phyloP scores from a whole-genome alignment of 2,888 invertebrate genomes.

The Pteria penguin region DNA sequence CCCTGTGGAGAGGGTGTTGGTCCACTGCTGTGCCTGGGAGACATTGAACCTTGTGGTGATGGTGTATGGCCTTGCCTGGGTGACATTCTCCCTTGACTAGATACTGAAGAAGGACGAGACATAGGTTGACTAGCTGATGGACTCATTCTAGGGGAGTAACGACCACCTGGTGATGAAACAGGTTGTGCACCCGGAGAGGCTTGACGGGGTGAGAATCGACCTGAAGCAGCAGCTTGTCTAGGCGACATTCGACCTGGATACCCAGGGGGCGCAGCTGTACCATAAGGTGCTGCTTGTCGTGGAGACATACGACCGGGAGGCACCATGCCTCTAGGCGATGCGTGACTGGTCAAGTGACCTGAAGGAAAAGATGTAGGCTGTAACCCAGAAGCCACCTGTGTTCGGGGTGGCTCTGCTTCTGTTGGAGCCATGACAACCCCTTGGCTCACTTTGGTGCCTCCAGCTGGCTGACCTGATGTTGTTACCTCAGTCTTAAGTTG shows the following conservation, averaged over 20 bases:
- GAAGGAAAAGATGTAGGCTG: constrained; percentile 16
- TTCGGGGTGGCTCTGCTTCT: constrained; percentile 12
- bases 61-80: constrained; percentile 1
- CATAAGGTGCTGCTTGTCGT: constrained; percentile 1
- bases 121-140: neutral
- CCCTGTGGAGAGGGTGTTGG: constrained; percentile 31
- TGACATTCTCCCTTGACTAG: constrained; percentile 5
- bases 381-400: constrained; percentile 23
- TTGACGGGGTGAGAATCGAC: constrained; percentile 19
- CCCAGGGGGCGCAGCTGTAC: neutral
- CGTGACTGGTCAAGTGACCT: neutral
- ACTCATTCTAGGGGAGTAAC: constrained; percentile 17
- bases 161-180: neutral
- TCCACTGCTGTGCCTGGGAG: neutral
- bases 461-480: neutral
- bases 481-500: neutral
- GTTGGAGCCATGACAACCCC: neutral
- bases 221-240: neutral
- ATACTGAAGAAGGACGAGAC: constrained; percentile 6
- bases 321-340: constrained; percentile 25
- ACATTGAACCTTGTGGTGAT: neutral
- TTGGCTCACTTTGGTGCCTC: neutral
- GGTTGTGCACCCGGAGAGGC: neutral
- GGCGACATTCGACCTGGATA: neutral
- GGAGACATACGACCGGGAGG: constrained; percentile 31